Base-by-base conservation (phyloP, 2,113 vertebrate species). In the Lethenteron reissneri region DNA sequence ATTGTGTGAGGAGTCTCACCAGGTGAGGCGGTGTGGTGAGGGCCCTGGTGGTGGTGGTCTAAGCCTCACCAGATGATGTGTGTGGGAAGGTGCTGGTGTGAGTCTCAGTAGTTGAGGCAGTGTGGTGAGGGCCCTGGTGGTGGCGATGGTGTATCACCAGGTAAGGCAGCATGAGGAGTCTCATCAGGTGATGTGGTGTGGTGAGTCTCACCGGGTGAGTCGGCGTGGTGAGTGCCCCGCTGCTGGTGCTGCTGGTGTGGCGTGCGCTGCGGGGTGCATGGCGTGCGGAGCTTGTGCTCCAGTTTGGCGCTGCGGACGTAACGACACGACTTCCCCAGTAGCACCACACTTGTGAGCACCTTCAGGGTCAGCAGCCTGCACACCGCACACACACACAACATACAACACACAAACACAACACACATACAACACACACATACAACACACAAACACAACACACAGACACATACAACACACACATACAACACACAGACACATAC, bases 251-350 rank as follows among this genome's bases (percentile, higher is more conserved):
- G 78, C 78, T 1, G 85, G 79, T 2, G 83, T 78, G 69, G 81
- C 75, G 72, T 75, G 6, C 0, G 78, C 15, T 9, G 85, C 76
- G 59, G 77, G 82, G 75, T 83, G 81, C 56, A 87, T 3, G 41
- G 41, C 41, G 41, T 41, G 41, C 41, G 89, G 73, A 97, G 77
- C 77, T 94, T 95, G 73, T 88, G 88, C 77, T 97, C 92, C 90
- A 99, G 95, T 75, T 92, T 88, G 78, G 94, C 92, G 70, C 91
- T 85, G 76, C 91, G 95, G 69, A 99, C 87, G 70, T 96, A 97
- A 8, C 88, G 83, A 75, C 90, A 96, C 0, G 94, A 95, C 75
- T 95, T 99, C 12, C 94, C 94, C 80, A 99, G 77, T n/a, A 99
- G 83, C 73, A 99, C 83, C 5, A 99, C 90, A 74, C 91, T 97